A percentile compares a stretch with the other conserved stretches of the same genome.
Evolutionary conservation across 2,797 vertebrate genomes (phyloP).

Genomic region (Varecia variegata): DNA sequence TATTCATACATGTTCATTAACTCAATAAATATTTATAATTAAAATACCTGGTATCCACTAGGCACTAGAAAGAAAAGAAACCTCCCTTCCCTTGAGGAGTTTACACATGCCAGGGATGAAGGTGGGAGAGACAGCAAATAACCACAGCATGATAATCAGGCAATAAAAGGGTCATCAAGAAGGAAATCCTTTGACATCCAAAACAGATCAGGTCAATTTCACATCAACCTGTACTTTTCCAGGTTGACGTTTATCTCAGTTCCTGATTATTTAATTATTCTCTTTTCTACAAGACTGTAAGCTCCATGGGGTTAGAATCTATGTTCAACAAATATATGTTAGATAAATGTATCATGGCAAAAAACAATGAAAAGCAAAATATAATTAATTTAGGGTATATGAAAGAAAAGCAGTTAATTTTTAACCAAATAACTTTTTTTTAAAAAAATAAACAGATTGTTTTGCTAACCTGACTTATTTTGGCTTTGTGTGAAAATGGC

Average conservation of each 20-base stretch:
- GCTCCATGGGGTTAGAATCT: background rate
- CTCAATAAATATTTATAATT: conserved; percentile 33
- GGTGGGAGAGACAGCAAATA: background rate
- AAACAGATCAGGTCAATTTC: background rate
- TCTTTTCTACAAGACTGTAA: background rate
- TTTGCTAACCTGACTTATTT: background rate
- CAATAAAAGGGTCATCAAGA: background rate
- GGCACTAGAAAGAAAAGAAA: background rate
- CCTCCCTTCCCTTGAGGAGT: background rate
- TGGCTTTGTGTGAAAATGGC: background rate
- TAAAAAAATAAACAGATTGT: background rate
- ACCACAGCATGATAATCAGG: background rate
- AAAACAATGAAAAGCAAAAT: conserved; percentile 33
- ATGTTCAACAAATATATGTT: background rate
- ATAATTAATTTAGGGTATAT: background rate
- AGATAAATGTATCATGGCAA: background rate
- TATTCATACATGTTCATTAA: background rate
- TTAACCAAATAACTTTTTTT: background rate
- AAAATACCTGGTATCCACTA: background rate
- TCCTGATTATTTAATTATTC: conserved; percentile 10
- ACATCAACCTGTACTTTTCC: background rate
- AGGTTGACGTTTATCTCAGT: background rate
- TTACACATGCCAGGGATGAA: background rate
- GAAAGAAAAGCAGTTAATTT: background rate
- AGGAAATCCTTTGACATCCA: background rate